Percentiles rank a stretch among this genome's conserved stretches.
Evolutionary conservation across 2,113 vertebrate genomes (phyloP).

Genomic region (Halcyon senegalensis): DNA sequence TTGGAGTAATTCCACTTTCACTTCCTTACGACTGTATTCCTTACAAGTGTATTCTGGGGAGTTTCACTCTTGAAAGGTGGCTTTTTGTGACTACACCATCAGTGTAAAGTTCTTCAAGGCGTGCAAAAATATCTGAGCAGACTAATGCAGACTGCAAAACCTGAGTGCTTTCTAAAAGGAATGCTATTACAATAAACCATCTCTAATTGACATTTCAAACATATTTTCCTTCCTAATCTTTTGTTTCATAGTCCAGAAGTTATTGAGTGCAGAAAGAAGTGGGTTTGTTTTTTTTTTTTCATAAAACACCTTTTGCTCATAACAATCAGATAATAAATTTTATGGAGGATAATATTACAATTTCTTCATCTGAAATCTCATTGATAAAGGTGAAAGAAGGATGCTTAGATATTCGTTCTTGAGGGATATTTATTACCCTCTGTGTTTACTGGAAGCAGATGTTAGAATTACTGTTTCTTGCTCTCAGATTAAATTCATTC

Average conservation of each 20-base stretch:
- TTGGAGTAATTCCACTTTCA: neutral
- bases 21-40: neutral
- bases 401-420: neutral
- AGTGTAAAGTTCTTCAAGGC: neutral
- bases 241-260: neutral
- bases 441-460: neutral
- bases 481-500: neutral
- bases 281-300: neutral
- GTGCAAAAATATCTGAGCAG: neutral
- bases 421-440: neutral
- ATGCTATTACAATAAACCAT: neutral
- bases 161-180: neutral
- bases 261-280: neutral
- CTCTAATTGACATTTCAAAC: neutral
- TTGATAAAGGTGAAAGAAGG: neutral
- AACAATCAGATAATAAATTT: neutral
- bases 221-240: neutral
- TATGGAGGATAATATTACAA: neutral
- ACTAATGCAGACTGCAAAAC: neutral
- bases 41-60: neutral
- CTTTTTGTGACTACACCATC: neutral
- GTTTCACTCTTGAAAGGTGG: neutral
- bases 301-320: neutral
- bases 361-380: neutral
- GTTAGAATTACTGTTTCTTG: neutral